Evolutionary conservation across 2,797 vertebrate genomes (phyloP).

Genomic region (Champsocephalus esox): DNA sequence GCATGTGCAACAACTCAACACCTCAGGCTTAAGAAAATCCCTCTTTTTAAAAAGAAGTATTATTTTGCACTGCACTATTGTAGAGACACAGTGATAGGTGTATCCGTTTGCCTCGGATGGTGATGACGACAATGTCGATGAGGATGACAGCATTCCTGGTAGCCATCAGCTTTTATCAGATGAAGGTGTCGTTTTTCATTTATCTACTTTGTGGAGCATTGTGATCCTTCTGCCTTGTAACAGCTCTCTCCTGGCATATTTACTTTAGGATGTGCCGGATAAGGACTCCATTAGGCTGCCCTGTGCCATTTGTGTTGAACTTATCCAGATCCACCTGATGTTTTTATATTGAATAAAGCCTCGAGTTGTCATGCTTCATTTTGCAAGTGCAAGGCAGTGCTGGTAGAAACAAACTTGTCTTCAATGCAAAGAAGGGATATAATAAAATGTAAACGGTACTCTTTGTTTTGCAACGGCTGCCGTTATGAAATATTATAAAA

Average conservation of each 20-base stretch:
- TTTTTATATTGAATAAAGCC: slow-evolving; percentile 15
- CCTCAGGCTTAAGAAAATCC: slow-evolving; percentile 25
- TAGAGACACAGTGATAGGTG: not conserved
- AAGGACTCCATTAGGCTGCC: slow-evolving; percentile 50
- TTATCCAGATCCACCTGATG: slow-evolving; percentile 18
- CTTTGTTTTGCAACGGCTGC: no score
- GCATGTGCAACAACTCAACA: slow-evolving; percentile 3
- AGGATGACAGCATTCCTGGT: slow-evolving; percentile 40
- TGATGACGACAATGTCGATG: slow-evolving; percentile 8
- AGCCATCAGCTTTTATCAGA: slow-evolving; percentile 43
- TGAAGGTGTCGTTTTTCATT: slow-evolving; percentile 41
- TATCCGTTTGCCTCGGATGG: slow-evolving; percentile 7
- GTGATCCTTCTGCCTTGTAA: slow-evolving; percentile 19
- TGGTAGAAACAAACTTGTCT: not conserved
- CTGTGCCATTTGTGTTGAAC: slow-evolving; percentile 2
- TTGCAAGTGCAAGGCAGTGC: not conserved
- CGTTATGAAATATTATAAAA: not conserved
- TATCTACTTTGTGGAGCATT: slow-evolving; percentile 33
- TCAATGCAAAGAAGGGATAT: not conserved
- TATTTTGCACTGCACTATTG: slow-evolving; percentile 5
- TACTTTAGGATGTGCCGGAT: slow-evolving; percentile 39
- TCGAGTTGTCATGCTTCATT: not conserved
- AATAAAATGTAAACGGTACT: not conserved
- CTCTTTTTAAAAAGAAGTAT: slow-evolving; percentile 1
- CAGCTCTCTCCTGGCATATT: slow-evolving; percentile 22